Evolutionary conservation across 2,888 invertebrate species (phyloP).

Genomic region (Drosophila mimica): DNA sequence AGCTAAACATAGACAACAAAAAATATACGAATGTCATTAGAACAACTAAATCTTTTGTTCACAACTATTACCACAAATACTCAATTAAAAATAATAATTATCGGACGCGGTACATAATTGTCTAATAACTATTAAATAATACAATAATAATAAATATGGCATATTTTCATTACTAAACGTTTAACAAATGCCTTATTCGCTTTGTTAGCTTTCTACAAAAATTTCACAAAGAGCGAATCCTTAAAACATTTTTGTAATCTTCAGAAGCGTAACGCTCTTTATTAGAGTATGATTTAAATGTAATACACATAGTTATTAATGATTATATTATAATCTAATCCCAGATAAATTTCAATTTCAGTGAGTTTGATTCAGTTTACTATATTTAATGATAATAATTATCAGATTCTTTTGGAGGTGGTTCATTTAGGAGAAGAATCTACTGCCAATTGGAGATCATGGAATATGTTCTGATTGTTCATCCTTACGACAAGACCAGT

Average conservation of each 20-base stretch:
- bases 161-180: conserved; percentile 5
- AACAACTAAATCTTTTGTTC: conserved; percentile 20
- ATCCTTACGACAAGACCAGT: no score
- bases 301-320: background rate
- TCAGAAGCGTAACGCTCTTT: background rate
- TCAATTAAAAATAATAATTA: conserved; percentile 3
- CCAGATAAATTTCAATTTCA: conserved; percentile 1
- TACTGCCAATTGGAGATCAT: background rate
- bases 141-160: conserved; percentile 8
- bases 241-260: background rate
- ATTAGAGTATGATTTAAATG: conserved; percentile 2
- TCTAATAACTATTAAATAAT: conserved; percentile 1
- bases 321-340: background rate
- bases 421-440: background rate
- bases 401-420: background rate
- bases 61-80: conserved; percentile 8
- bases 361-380: background rate
- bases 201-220: conserved; percentile 19
- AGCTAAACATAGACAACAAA: conserved; percentile 40
- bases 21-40: conserved; percentile 10
- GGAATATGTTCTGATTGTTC: background rate
- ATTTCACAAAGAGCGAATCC: background rate
- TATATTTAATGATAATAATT: background rate
- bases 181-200: conserved; percentile 24
- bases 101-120: background rate